Evolutionary conservation across 2,113 vertebrate species (phyloP).

Genomic region (Rhabdornis inornatus): DNA sequence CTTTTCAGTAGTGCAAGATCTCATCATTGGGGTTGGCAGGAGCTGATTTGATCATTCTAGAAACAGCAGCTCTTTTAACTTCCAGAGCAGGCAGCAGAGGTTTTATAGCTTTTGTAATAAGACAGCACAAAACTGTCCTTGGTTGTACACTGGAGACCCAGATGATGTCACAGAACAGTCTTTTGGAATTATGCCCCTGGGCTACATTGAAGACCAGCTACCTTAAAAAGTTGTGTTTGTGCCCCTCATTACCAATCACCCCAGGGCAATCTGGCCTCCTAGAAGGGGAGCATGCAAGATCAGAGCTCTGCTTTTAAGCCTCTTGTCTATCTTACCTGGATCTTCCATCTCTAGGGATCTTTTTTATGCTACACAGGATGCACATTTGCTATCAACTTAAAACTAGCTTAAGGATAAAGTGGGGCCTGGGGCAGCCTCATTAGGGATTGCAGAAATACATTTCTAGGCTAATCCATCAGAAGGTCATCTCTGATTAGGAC

Average conservation of each 20-base stretch:
- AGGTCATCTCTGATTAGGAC: background rate
- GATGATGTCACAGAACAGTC: background rate
- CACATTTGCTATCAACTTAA: background rate
- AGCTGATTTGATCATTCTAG: background rate
- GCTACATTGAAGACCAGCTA: background rate
- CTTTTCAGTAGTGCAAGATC: background rate
- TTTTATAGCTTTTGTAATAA: background rate
- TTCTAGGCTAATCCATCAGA: background rate
- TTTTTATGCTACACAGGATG: background rate
- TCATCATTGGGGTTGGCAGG: background rate
- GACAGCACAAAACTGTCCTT: background rate
- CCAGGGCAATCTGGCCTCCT: background rate
- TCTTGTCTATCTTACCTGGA: background rate
- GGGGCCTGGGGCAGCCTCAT: background rate
- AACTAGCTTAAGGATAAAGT: background rate
- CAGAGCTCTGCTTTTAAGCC: background rate
- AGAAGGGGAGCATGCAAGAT: background rate
- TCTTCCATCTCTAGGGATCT: background rate
- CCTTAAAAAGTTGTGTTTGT: background rate
- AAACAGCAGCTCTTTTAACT: background rate
- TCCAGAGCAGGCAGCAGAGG: background rate
- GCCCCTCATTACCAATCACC: constrained; percentile 4
- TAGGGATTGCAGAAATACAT: background rate
- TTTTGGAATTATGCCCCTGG: background rate
- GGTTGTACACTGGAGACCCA: background rate